Percentiles rank a stretch among this genome's conserved stretches.
Evolutionary conservation across 2,113 vertebrate species (phyloP).

Genomic region (Heloderma charlesbogerti): DNA sequence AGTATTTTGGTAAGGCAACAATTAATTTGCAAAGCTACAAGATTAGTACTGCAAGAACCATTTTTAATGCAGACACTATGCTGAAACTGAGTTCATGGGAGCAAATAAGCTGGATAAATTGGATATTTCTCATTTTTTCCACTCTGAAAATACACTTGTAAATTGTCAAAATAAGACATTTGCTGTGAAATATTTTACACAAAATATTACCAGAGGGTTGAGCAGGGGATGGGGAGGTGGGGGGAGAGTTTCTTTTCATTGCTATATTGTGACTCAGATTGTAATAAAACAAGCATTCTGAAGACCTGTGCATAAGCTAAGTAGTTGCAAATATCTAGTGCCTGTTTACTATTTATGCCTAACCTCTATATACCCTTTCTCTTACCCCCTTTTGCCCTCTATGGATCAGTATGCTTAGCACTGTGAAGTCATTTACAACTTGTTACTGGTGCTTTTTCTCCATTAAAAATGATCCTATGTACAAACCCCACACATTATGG

Average conservation of each 20-base stretch:
- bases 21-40: conserved; percentile 28
- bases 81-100: background rate
- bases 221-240: conserved; percentile 20
- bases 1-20: conserved; percentile 20
- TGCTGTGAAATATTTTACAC: conserved; percentile 28
- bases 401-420: background rate
- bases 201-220: conserved; percentile 19
- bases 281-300: conserved; percentile 15
- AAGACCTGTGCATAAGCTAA: conserved; percentile 19
- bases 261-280: conserved; percentile 22
- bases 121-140: conserved; percentile 22
- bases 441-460: background rate
- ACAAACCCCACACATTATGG: background rate
- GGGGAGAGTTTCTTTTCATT: conserved; percentile 14
- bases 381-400: conserved; percentile 4
- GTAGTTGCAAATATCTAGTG: conserved; percentile 19
- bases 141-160: background rate
- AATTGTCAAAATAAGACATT: conserved; percentile 39
- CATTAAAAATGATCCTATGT: background rate
- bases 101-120: conserved; percentile 1
- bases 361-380: conserved; percentile 21
- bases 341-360: background rate
- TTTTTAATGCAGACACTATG: conserved; percentile 23
- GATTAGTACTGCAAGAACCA: background rate
- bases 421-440: background rate